A percentile compares a stretch with the other conserved stretches of the same genome.
These are phyloP conservation scores for Strongylocentrotus purpuratus DNA, from an alignment of 35 echinoderm and acorn worm genomes.

Conservation along the genomic window DNA sequence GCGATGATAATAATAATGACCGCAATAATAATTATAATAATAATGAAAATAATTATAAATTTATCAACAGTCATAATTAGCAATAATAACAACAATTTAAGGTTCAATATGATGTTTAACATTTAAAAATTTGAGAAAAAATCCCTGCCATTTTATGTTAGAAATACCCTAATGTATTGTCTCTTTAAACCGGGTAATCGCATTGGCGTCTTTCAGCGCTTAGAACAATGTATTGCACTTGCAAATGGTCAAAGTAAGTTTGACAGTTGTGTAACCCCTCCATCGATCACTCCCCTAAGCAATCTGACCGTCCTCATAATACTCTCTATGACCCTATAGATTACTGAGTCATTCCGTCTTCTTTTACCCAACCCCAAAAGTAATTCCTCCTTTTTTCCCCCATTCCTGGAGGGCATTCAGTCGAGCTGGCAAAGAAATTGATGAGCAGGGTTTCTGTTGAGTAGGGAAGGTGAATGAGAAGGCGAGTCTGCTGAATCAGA, in stretches of 20 bases:
- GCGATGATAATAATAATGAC: too few species aligned
- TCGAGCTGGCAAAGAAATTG: background rate
- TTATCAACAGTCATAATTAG: too few species aligned
- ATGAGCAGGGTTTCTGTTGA: background rate
- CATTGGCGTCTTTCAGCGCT: background rate
- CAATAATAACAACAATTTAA: too few species aligned
- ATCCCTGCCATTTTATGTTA: background rate
- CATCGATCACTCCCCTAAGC: background rate
- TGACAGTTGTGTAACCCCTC: background rate
- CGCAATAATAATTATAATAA: too few species aligned
- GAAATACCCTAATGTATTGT: background rate
- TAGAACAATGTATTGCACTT: background rate
- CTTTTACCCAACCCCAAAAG: background rate
- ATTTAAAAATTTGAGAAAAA: too few species aligned
- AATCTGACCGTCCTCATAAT: background rate
- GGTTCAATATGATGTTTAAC: too few species aligned
- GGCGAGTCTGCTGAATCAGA: background rate
- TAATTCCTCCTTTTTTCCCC: background rate
- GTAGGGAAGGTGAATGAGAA: background rate
- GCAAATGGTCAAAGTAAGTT: background rate
- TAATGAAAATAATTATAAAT: too few species aligned
- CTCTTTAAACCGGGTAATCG: background rate
- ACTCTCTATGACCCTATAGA: background rate
- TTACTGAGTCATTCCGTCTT: background rate
- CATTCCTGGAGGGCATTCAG: background rate